These are phyloP conservation scores for Paedocypris micromegethes DNA, from an alignment of 2,797 vertebrate species.

Conservation along the genomic window DNA sequence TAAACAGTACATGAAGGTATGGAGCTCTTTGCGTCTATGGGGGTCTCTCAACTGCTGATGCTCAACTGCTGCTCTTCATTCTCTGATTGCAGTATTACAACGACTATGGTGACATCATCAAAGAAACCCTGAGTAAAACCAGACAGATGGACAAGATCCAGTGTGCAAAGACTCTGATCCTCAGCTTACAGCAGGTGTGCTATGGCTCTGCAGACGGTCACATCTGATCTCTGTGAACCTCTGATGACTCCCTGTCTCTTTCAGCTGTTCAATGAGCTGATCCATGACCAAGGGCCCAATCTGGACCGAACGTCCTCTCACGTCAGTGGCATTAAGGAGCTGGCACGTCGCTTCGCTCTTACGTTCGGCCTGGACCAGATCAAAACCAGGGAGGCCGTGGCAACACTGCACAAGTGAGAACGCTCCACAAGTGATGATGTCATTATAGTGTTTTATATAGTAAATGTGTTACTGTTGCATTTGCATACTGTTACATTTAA, in stretches of 20 bases:
- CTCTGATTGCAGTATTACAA: constrained; percentile 84
- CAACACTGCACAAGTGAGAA: constrained; percentile 96
- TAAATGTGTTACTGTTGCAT: no score
- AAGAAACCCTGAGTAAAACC: constrained; percentile 98
- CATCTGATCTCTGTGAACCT: no score
- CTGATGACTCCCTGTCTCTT: background rate
- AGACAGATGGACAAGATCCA: constrained; percentile 98
- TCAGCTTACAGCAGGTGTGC: constrained; percentile 96
- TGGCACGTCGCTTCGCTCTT: constrained; percentile 94
- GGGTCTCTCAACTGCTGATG: background rate
- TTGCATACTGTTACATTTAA: no score
- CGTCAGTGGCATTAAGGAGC: constrained; percentile 95
- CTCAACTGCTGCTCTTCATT: constrained; percentile 2
- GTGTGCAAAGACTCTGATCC: constrained; percentile 98
- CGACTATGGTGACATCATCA: constrained; percentile 99
- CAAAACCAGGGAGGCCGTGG: constrained; percentile 97
- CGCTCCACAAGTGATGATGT: no score
- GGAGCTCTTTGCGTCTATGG: background rate
- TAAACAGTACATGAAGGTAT: constrained; percentile 99
- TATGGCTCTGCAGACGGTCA: background rate
- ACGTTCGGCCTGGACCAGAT: constrained; percentile 98
- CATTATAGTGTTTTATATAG: no score
- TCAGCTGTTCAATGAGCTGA: constrained; percentile 94
- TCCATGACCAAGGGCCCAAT: constrained; percentile 95
- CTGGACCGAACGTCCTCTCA: constrained; percentile 95